Evolutionary conservation across 2,888 invertebrate species (phyloP), one percentile per base, ranked within the genome.

Genomic region (Pollenia labialis): DNA sequence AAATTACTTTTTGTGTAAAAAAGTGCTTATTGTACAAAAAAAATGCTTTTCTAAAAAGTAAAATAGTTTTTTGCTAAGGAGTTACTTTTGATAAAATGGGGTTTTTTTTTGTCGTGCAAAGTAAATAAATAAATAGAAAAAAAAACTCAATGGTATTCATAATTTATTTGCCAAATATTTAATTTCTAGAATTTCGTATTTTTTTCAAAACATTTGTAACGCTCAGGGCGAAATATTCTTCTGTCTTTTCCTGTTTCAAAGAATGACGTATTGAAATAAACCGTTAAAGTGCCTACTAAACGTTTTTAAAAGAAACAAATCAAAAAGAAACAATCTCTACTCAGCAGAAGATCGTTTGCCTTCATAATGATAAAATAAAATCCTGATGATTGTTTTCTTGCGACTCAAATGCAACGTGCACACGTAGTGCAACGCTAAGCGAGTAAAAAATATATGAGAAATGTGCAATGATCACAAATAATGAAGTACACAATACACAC

Each of bases 391-490:
- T 44, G 68, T 64, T 60, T 48, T 40, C 42, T 66, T 72, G 56
- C 50, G 40, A 71, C 14, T 40, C 23, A 32, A 52, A 23, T 16
- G 23, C 18, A 74, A n/a, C 40, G 42, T 54, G 50, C 46, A 18
- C 71, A 80, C 52, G 62, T 68, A 9, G 1, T 11, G 18, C 23
- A 42, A 48, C 42, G 48, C 58, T 52, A 50, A 52, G n/a, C 18
- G 44, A 68, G 11, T 42, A 18, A 32, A 32, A 0, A 32, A 32
- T 6, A 32, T 32, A 32, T 50, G 64, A 50, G 16, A 76, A 83
- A 76, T 83, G 68, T 68, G 54, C 71, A 87, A 87, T 84, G 72
- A 84, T 81, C 60, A 58, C 58, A 77, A 72, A 84, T 84, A 68
- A 81, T 84, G 52, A 79, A 71, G 50, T 44, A 64, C 64, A 69